These are phyloP conservation scores for Hepsetus odoe DNA, from an alignment of 2,113 vertebrate genomes.

Conservation along the genomic window DNA sequence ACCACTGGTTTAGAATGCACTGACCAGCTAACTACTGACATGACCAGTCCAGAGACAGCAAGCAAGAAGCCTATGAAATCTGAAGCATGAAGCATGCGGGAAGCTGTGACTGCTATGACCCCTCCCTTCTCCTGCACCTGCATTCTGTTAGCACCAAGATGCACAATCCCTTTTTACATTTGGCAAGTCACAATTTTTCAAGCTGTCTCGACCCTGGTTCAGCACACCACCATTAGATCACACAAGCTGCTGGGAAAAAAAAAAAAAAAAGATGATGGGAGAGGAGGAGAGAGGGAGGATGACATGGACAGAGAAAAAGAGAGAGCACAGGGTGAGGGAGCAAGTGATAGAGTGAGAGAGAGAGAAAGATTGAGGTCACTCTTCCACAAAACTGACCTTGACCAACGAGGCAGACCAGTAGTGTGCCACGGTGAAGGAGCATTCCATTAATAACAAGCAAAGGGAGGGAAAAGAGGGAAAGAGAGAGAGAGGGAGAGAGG, in stretches of 20 bases:
- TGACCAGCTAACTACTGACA: background rate
- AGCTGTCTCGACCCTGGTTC: background rate
- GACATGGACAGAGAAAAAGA: conserved; percentile 29
- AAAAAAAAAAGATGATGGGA: background rate
- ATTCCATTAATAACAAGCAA: conserved; percentile 13
- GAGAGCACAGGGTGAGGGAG: background rate
- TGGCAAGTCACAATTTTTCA: conserved; percentile 10
- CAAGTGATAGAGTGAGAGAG: background rate
- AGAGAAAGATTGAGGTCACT: conserved; percentile 39
- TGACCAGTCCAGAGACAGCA: conserved; percentile 3
- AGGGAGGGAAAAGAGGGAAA: background rate
- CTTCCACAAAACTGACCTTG: conserved; percentile 36
- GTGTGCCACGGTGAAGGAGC: background rate
- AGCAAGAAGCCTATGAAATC: conserved; percentile 15
- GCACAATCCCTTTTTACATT: conserved; percentile 19
- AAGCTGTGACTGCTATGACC: background rate
- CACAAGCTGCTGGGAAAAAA: conserved; percentile 26
- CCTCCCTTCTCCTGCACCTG: conserved; percentile 8
- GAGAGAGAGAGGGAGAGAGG: background rate
- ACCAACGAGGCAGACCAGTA: conserved; percentile 9
- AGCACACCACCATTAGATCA: conserved; percentile 8
- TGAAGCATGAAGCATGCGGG: background rate
- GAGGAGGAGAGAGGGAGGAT: background rate
- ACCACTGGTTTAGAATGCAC: background rate
- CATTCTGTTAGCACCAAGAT: background rate